Conservation (phyloP, 2,888 invertebrate genomes). For the Abrostola triplasia region DNA sequence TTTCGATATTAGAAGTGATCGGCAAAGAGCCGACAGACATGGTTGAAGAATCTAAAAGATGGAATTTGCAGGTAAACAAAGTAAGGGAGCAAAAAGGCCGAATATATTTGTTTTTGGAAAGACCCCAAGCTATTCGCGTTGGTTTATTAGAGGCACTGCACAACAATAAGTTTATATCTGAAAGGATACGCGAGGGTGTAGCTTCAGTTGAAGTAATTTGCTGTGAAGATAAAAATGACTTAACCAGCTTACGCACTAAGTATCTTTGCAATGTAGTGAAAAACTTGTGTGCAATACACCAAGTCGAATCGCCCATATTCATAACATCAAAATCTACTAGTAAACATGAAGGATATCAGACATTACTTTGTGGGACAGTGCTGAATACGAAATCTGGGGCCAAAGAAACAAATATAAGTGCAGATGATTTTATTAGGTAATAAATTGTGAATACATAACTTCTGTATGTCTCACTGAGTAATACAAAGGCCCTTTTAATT, state of each 20-base stretch:
- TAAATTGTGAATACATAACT: not conserved
- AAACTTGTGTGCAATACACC: slow-evolving; percentile 67
- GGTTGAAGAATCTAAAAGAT: slow-evolving; percentile 77
- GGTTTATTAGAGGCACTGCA: slow-evolving; percentile 66
- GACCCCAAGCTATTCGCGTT: slow-evolving; percentile 67
- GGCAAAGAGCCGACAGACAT: slow-evolving; percentile 73
- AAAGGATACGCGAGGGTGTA: slow-evolving; percentile 52
- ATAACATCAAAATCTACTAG: slow-evolving; percentile 80
- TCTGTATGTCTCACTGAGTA: too few species aligned
- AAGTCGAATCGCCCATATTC: slow-evolving; percentile 53
- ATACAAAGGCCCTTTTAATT: too few species aligned
- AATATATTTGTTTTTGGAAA: slow-evolving; percentile 86
- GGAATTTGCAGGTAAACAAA: slow-evolving; percentile 81
- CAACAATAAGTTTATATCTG: slow-evolving; percentile 62
- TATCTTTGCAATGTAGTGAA: slow-evolving; percentile 68
- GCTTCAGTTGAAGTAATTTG: slow-evolving; percentile 65
- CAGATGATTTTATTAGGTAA: slow-evolving; percentile 86
- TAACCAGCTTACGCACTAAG: slow-evolving; percentile 74
- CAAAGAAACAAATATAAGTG: slow-evolving; percentile 83
- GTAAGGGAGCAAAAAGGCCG: slow-evolving; percentile 78
- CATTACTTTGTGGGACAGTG: slow-evolving; percentile 89
- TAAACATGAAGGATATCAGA: slow-evolving; percentile 51
- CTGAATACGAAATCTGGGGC: slow-evolving; percentile 86
- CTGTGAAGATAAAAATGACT: slow-evolving; percentile 61
- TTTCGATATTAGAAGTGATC: slow-evolving; percentile 67